These are phyloP conservation scores for Dugesia japonica DNA, from an alignment of 2,888 invertebrate genomes.

Conservation along the genomic window DNA sequence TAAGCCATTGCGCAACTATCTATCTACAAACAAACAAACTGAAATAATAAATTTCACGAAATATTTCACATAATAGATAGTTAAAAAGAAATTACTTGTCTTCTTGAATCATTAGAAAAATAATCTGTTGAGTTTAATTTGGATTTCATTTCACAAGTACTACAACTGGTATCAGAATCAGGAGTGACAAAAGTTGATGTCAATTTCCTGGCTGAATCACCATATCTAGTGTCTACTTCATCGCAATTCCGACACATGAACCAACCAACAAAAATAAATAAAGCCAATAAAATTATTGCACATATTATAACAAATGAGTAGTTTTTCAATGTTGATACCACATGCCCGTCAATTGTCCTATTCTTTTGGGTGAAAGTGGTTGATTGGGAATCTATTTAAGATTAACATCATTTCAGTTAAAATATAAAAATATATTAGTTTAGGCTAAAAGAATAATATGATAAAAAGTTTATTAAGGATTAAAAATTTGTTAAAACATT, in stretches of 20 bases:
- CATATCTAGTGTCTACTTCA: not conserved
- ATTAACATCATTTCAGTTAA: too few species aligned
- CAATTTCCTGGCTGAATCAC: not conserved
- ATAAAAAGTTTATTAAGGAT: too few species aligned
- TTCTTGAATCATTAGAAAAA: not conserved
- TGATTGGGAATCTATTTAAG: not conserved
- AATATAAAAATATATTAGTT: too few species aligned
- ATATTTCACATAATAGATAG: too few species aligned
- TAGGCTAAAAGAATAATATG: too few species aligned
- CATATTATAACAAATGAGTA: not conserved
- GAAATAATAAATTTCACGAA: too few species aligned
- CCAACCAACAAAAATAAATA: not conserved
- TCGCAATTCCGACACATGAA: not conserved
- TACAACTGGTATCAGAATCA: not conserved
- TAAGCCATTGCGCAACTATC: too few species aligned
- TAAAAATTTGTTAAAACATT: too few species aligned
- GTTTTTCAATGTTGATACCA: not conserved
- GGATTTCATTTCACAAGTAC: slow-evolving; percentile 14
- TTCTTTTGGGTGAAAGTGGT: not conserved
- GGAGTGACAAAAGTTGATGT: not conserved
- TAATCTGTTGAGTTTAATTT: not conserved
- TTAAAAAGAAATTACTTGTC: not conserved
- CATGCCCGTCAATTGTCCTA: not conserved
- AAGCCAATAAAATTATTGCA: not conserved
- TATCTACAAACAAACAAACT: too few species aligned